Conservation (phyloP, 2,113 vertebrate species). For the Heptranchias perlo region DNA sequence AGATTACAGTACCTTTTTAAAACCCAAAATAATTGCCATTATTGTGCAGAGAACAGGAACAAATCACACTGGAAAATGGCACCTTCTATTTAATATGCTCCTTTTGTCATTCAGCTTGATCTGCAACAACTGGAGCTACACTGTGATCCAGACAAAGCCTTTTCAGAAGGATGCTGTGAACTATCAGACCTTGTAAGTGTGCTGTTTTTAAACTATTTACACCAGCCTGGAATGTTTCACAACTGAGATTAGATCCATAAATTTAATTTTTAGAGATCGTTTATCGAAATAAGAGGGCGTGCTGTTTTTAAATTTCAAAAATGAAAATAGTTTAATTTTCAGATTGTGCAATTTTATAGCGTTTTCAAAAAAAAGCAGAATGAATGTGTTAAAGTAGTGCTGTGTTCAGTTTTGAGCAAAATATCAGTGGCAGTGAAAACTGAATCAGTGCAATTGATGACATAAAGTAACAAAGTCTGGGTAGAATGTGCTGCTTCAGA, state of each 20-base stretch:
- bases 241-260: not conserved
- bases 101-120: slow-evolving; percentile 50
- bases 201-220: slow-evolving; percentile 1
- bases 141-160: slow-evolving; percentile 58
- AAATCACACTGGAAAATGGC: not conserved
- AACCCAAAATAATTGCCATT: not conserved
- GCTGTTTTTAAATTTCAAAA: not conserved
- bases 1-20: not conserved
- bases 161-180: slow-evolving; percentile 63
- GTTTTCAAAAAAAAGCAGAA: not conserved
- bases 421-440: not conserved
- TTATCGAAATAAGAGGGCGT: not conserved
- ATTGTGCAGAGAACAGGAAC: not conserved
- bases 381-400: not conserved
- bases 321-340: not conserved
- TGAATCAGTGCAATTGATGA: not conserved
- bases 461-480: not conserved
- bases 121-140: slow-evolving; percentile 64
- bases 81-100: not conserved
- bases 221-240: not conserved
- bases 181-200: slow-evolving; percentile 58
- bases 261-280: not conserved
- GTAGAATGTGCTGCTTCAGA: not conserved
- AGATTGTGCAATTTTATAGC: not conserved
- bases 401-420: not conserved